These are phyloP conservation scores for Onchidella celtica DNA, from an alignment of 2,888 invertebrate genomes.

Conservation along the genomic window DNA sequence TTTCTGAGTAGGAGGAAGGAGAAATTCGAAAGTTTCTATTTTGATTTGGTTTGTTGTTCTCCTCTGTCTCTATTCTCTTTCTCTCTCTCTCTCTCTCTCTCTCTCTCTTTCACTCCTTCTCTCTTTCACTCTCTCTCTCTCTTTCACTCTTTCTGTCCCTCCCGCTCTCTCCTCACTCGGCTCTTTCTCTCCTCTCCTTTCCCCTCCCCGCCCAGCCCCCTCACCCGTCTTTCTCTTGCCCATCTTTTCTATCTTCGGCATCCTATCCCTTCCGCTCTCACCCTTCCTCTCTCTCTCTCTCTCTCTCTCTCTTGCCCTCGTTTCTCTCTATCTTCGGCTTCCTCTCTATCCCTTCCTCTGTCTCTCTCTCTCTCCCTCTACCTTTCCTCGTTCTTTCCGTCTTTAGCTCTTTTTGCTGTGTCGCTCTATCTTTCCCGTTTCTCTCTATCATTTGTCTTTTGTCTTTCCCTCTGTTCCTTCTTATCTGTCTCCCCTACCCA, in stretches of 20 bases:
- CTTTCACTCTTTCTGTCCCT: not conserved
- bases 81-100: no score
- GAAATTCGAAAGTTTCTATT: no score
- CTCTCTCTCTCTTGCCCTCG: not conserved
- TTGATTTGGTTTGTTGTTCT: no score
- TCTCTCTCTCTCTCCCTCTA: not conserved
- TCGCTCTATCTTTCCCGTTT: not conserved
- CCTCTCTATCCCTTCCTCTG: not conserved
- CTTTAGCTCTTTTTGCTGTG: not conserved
- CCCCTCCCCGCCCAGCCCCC: not conserved
- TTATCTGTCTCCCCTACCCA: not conserved
- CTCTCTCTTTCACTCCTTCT: no score
- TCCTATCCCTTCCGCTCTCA: not conserved
- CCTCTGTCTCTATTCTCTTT: no score
- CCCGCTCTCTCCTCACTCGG: no score
- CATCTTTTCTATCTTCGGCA: no score
- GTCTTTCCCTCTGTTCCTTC: not conserved
- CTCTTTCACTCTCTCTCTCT: no score
- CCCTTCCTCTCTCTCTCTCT: conserved; percentile 15
- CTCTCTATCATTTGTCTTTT: not conserved
- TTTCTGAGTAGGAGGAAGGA: no score
- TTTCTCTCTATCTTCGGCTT: not conserved
- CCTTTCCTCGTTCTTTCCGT: not conserved
- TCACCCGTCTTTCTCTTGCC: not conserved
- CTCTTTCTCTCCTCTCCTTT: not conserved